Base-by-base conservation (phyloP, 2,888 invertebrate species). In the Lycaena phlaeas region DNA sequence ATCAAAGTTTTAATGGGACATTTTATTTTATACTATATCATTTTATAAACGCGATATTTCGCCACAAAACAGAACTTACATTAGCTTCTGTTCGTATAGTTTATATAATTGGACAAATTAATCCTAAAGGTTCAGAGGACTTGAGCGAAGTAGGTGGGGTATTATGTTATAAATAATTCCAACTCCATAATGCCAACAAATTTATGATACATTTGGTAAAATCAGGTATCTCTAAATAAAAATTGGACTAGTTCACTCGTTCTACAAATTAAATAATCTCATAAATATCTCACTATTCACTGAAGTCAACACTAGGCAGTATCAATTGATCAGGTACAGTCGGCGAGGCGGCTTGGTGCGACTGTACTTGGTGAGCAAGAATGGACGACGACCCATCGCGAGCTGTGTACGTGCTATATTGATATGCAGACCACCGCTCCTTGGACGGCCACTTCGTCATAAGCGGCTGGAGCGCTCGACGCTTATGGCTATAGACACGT, bases 401-500 rank as follows among this genome's bases (percentile, higher is more conserved):
- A 44, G 29, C 43, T 27, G 43, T 15, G 47, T 40, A 38, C 45
- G 34, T 49, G 49, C 45, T 45, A 56, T 50, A 42, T 61, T 55
- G 31, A 78, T 59, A 38, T 59, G 47, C 14, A 79, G 58, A 28
- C 78, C 76, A 36, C 77, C 76, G 47, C 61, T 65, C 46, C 76
- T 65, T 34, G 57, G 57, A 49, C 57, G 65, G 27, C 54, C 56
- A 44, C 54, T 64, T 64, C 62, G 79, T 84, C 81, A 84, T 81
- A 79, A 84, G 28, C 68, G 59, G 10, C 61, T 57, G 2, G 68
- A 73, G 27, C 84, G 73, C 44, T 79, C 79, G 3, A 64, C 52
- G 57, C 76, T 87, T 3, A 85, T 65, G 42, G 84, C 77, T 54
- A 90, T 88, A 1, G 90, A 88, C 28, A 88, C 68, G 57, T 92